Evolutionary conservation across 2,888 invertebrate species (phyloP), one percentile per base, ranked within the genome.

Genomic region (Prosopocoilus inquinatus): DNA sequence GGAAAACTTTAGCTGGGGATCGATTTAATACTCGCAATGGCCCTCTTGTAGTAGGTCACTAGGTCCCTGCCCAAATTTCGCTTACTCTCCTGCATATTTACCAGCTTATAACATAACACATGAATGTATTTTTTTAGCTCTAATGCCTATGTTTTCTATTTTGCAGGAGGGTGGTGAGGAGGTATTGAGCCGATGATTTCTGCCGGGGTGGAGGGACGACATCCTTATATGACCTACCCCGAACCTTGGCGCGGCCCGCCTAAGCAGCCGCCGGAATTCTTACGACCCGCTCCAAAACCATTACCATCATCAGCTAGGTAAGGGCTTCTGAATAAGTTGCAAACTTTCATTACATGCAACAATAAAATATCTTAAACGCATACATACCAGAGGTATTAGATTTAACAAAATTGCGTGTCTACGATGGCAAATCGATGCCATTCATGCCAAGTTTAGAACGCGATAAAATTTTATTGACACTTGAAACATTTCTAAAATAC

Each of bases 141-240:
- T 11, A 41, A 15, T 20, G 46, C 13, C 15, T 47, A 7, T 51
- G 11, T 46, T 50, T 47, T 51, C 46, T 53, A 32, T 35, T 45
- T 77, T 75, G 5, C 81, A 84, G 84, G 78, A 69, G 57, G 59
- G 64, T 60, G 64, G 64, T 60, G 62, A 64, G 62, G 63, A 61
- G 60, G 63, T 59, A 53, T 57, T 59, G 67, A 67, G 75, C 81
- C 83, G 82, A 86, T 86, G 86, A 85, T 86, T 82, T 84, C 85
- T 74, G 84, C 84, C 76, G 84, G 84, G 76, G 82, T 85, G 81
- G 86, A 85, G 82, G 84, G 84, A 79, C 81, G 80, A 73, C 65
- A 74, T 64, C 72, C 74, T 67, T 76, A 76, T 70, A 77, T 78
- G 77, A 77, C 77, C 64, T 77, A 77, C 79, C 82, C 81, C 72